Evolutionary conservation across 1,140 invertebrate genomes (phyloP).

Genomic region (Phortica variegata): DNA sequence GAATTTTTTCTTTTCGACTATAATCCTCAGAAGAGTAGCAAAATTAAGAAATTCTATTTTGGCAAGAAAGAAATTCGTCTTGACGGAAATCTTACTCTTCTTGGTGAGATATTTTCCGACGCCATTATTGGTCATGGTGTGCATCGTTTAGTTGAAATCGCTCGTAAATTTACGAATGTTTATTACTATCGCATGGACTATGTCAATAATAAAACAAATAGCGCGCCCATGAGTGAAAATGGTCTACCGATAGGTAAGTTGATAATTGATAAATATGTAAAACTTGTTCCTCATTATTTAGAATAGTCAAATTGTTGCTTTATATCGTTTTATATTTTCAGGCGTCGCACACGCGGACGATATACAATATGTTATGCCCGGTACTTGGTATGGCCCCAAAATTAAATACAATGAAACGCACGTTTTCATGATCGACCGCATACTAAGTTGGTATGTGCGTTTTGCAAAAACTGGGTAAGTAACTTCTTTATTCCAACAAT

Average conservation of each 20-base stretch:
- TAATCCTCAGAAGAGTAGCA: constrained; percentile 4
- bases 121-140: constrained; percentile 58
- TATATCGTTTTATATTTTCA: constrained; percentile 8
- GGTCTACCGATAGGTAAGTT: constrained; percentile 11
- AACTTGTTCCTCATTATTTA: not conserved
- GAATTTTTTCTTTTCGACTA: constrained; percentile 47
- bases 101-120: constrained; percentile 57
- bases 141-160: constrained; percentile 58
- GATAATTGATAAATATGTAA: not conserved
- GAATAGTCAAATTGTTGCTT: not conserved
- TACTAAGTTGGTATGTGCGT: constrained; percentile 25
- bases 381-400: constrained; percentile 51
- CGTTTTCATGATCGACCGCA: constrained; percentile 43
- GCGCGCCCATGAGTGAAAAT: constrained; percentile 7
- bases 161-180: constrained; percentile 55
- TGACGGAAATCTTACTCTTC: constrained; percentile 16
- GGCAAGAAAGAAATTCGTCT: constrained; percentile 8
- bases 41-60: constrained; percentile 29
- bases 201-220: constrained; percentile 22
- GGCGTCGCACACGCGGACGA: constrained; percentile 67
- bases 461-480: constrained; percentile 38
- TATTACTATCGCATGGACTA: constrained; percentile 61
- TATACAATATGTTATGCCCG: constrained; percentile 64
- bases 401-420: constrained; percentile 16
- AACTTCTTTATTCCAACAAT: not conserved